phyloP scores from a whole-genome alignment of 2,113 vertebrate species.

The Fregetta grallaria region DNA sequence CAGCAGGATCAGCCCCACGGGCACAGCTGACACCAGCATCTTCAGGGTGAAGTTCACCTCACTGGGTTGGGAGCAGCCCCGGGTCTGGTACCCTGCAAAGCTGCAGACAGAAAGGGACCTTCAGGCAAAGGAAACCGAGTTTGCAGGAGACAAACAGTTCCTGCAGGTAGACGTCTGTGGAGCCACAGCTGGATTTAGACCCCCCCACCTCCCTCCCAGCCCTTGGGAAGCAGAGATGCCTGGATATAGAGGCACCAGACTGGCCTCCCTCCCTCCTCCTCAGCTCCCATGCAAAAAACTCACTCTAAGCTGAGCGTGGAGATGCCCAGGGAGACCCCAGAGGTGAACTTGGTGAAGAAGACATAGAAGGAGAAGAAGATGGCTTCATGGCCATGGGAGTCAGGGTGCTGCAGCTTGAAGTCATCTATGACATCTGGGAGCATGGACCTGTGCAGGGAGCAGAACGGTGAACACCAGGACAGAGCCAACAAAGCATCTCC shows the following conservation, averaged over 20 bases:
- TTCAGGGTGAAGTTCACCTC: conserved; percentile 85
- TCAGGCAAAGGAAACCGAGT: neutral
- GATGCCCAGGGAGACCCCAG: conserved; percentile 89
- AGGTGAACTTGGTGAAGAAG: conserved; percentile 95
- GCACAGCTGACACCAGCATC: conserved; percentile 85
- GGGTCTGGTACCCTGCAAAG: conserved; percentile 87
- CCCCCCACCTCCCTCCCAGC: neutral
- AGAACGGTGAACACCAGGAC: neutral
- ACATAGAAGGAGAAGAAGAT: conserved; percentile 98
- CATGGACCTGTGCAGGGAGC: conserved; percentile 84
- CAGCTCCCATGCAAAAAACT: neutral
- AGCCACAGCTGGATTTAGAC: neutral
- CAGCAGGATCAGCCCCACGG: conserved; percentile 82
- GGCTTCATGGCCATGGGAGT: conserved; percentile 82
- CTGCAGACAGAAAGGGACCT: conserved; percentile 53
- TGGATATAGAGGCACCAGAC: neutral
- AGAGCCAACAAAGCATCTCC: neutral
- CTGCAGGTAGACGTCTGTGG: neutral
- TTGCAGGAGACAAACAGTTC: neutral
- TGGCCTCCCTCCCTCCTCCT: neutral
- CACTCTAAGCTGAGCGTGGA: conserved; percentile 93
- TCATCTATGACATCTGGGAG: conserved; percentile 92
- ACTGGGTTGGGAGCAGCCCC: conserved; percentile 80
- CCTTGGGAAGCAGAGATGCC: neutral
- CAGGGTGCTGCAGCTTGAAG: conserved; percentile 88